A percentile compares a stretch with the other conserved stretches of the same genome.
Conservation (phyloP, 2,113 vertebrate species). For the Mustela lutreola region DNA sequence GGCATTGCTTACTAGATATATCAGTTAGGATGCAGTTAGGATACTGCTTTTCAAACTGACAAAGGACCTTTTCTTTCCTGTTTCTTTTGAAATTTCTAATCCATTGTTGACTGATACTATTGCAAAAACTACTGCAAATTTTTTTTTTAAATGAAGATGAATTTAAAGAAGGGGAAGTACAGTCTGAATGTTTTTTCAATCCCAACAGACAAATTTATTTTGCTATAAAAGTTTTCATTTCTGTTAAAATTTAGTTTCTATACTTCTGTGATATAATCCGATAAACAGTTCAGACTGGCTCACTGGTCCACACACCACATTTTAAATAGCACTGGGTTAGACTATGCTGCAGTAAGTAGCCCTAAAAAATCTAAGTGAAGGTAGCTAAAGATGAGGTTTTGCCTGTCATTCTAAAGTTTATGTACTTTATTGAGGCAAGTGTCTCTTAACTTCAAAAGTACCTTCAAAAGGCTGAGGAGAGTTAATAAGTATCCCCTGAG, state of each 20-base stretch:
- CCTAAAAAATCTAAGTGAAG: neutral
- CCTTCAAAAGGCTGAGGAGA: conserved; percentile 19
- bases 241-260: conserved; percentile 1
- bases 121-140: neutral
- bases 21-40: neutral
- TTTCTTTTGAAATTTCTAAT: neutral
- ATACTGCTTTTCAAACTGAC: neutral
- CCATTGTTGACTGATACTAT: neutral
- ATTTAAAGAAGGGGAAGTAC: neutral
- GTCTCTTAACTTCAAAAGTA: conserved; percentile 46
- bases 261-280: conserved; percentile 1
- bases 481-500: too few relatives aligned
- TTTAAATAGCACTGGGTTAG: neutral
- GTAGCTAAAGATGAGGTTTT: conserved; percentile 1
- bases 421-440: neutral
- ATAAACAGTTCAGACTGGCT: neutral
- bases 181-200: neutral
- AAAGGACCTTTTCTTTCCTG: neutral
- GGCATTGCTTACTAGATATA: neutral
- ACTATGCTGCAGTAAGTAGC: neutral
- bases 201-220: neutral
- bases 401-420: neutral
- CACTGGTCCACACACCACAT: neutral
- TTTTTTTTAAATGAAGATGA: neutral
- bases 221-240: conserved; percentile 7